These are phyloP conservation scores for Archaeoteleia sp. DNA, from an alignment of 2,888 invertebrate genomes.

Conservation along the genomic window DNA sequence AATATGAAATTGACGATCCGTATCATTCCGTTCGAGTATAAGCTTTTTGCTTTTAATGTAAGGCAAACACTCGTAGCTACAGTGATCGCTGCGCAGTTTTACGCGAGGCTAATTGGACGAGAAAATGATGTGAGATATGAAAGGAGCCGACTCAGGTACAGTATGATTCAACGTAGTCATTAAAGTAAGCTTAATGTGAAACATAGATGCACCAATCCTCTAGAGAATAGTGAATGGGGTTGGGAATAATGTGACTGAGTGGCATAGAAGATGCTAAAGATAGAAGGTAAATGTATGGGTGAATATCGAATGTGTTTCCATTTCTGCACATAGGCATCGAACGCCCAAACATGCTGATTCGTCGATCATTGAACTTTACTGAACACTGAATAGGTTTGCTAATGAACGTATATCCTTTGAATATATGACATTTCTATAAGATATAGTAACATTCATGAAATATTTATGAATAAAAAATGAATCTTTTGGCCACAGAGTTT, in stretches of 20 bases:
- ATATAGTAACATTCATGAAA: too few relatives aligned
- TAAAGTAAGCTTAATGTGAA: conserved; percentile 42
- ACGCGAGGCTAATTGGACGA: conserved; percentile 55
- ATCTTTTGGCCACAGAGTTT: too few relatives aligned
- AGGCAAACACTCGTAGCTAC: conserved; percentile 64
- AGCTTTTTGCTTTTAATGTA: conserved; percentile 66
- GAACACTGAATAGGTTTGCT: conserved; percentile 7
- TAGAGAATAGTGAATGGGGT: conserved; percentile 1
- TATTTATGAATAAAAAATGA: too few relatives aligned
- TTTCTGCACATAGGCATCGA: conserved; percentile 13
- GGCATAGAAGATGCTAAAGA: not conserved
- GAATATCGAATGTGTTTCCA: conserved; percentile 13
- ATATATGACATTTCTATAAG: too few relatives aligned
- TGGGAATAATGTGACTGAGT: conserved; percentile 4
- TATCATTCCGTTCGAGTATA: conserved; percentile 23
- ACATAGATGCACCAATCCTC: conserved; percentile 28
- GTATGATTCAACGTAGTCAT: conserved; percentile 36
- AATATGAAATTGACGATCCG: conserved; percentile 33
- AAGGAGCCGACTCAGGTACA: conserved; percentile 29
- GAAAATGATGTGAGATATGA: conserved; percentile 40
- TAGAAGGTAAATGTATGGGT: conserved; percentile 9
- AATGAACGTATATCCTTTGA: too few relatives aligned
- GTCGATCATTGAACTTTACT: conserved; percentile 21
- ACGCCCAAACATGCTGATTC: conserved; percentile 16
- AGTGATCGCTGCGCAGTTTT: conserved; percentile 50